Conservation (phyloP, 2,888 invertebrate genomes). For the Trissolcus brochymenae region DNA sequence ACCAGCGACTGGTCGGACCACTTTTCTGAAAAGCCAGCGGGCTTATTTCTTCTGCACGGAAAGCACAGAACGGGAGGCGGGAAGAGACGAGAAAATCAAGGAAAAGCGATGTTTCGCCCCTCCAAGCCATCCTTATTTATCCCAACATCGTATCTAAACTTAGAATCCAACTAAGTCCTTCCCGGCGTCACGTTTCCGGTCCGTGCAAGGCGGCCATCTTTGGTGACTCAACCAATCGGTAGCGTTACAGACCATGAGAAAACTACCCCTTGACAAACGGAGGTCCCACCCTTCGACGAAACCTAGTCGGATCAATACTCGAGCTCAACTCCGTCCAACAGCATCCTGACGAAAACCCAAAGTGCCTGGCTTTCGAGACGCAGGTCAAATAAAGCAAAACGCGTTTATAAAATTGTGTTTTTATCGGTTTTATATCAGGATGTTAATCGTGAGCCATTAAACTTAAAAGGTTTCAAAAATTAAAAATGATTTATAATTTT, state of each 20-base stretch:
- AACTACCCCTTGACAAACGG: constrained; percentile 66
- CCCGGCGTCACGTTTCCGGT: constrained; percentile 72
- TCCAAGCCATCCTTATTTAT: constrained; percentile 17
- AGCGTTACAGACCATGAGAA: constrained; percentile 57
- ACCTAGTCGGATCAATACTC: constrained; percentile 70
- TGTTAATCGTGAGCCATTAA: constrained; percentile 29
- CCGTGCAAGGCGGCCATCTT: constrained; percentile 73
- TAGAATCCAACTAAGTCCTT: constrained; percentile 56
- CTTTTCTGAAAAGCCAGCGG: constrained; percentile 59
- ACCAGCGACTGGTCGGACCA: constrained; percentile 53
- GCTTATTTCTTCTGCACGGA: constrained; percentile 62
- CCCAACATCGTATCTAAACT: constrained; percentile 27
- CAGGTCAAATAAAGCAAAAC: constrained; percentile 46
- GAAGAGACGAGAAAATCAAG: constrained; percentile 59
- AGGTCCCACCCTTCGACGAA: constrained; percentile 66
- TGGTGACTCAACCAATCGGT: constrained; percentile 67
- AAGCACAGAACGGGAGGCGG: constrained; percentile 24
- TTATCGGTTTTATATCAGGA: constrained; percentile 49
- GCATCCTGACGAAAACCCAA: constrained; percentile 54
- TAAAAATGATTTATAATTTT: constrained; percentile 21
- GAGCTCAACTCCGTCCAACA: constrained; percentile 62
- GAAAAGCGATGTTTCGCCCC: constrained; percentile 49
- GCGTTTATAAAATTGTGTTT: constrained; percentile 51
- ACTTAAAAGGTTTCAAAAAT: constrained; percentile 23
- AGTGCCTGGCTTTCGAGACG: constrained; percentile 45